Evolutionary conservation across 2,888 invertebrate species (phyloP), one percentile per base, ranked within the genome.

Genomic region (Cheilosia soror): DNA sequence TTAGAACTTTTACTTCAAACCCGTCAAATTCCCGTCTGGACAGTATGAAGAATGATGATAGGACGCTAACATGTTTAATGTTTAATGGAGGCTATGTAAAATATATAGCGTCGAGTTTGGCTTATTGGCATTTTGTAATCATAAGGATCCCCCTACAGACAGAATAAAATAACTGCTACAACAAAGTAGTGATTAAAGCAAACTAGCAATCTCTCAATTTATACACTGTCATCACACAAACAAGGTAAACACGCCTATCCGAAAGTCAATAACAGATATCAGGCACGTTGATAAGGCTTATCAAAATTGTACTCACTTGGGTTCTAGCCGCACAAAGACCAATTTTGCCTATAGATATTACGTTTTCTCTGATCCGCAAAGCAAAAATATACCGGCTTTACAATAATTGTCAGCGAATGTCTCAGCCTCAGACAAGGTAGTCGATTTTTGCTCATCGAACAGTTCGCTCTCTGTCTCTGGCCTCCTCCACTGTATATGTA

Each of bases 181-280:
- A 33, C 31, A 20, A 5, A 63, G 44, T 42, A 44, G 7, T 44
- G 63, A 65, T 65, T 57, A 20, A 15, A 20, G 42, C 55, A 44
- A 57, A 58, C 66, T 66, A 58, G 42, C 37, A 72, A 51, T 72
- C 62, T 73, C 65, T 20, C 63, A 73, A 13, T 55, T 53, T 73
- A 44, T 25, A n/a, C 40, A 55, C 40, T 73, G 53, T 25, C 62
- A 71, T 71, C 57, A 40, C 27, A 62, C 20, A 49, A 60, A 62
- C 31, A 65, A 58, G 33, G 62, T 68, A 78, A 83, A 72, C 63
- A 78, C 42, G 49, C 55, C 42, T 62, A 83, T 82, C 78, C 13
- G 7, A 78, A 66, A 78, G 83, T 62, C 83, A 83, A 83, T 78
- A 83, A 15, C 78, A 73, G 78, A 78, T 83, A 83, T 68, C 72